Base-by-base conservation (phyloP, 1,140 invertebrate species). In the Acromyrmex echinatior region DNA sequence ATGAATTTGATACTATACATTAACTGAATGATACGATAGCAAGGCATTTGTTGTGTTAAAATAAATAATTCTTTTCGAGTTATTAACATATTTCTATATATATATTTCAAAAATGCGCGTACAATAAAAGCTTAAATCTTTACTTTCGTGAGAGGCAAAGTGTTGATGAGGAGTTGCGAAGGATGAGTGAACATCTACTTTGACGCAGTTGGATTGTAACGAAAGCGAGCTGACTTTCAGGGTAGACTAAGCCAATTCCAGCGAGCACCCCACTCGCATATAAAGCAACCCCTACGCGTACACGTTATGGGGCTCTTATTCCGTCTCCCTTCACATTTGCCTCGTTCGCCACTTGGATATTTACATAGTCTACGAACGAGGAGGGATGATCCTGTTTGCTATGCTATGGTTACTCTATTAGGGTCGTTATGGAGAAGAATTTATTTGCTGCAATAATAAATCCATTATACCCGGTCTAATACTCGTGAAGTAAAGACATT, bases 381-480 rank as follows among this genome's bases (percentile, higher is more conserved):
- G 93, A 95, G 93, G 93, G 95, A 95, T 95, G 94, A 95, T 95
- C 94, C 95, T 95, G 94, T 95, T 95, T 95, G 93, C 93, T 86
- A 92, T 93, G 93, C 94, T 88, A 94, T 91, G 92, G 93, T 94
- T 93, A 93, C 93, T 94, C 94, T 94, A 95, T 95, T 95, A 95
- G 92, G 94, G 93, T 95, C 92, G 93, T 95, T 95, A 94, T 90
- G 92, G 90, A 92, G 92, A 92, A 91, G 92, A 95, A 95, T 95
- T 95, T 95, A 95, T 95, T 95, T 94, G 93, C 93, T 92, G 92
- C 94, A 94, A 95, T 95, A 95, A 95, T 95, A 95, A 95, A 95
- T 95, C 94, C 94, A 95, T 95, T 95, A 81, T 58, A 71, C 31
- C 21, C 66, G 79, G 35, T 39, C 76, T 81, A 49, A 63, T 86